Conservation (phyloP, 35 echinoderm and acorn worm genomes). For the Stichopus chloronotus region DNA sequence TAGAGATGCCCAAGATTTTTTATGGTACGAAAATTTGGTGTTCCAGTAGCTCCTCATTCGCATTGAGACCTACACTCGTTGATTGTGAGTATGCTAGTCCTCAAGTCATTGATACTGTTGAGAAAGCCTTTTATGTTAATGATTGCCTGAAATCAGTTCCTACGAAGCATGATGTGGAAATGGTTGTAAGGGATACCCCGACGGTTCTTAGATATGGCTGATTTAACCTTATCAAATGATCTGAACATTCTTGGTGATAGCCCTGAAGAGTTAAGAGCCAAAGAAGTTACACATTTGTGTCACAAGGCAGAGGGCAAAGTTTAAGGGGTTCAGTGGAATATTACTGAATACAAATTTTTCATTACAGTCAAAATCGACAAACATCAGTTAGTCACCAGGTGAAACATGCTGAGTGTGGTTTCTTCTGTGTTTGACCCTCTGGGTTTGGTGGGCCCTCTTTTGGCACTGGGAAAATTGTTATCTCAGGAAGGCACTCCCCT, state of each 20-base stretch:
- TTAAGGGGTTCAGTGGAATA: slow-evolving; percentile 46
- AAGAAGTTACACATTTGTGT: slow-evolving; percentile 51
- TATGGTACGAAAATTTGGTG: slow-evolving; percentile 51
- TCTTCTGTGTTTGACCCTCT: slow-evolving; percentile 64
- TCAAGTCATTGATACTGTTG: slow-evolving; percentile 39
- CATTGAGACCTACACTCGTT: slow-evolving; percentile 44
- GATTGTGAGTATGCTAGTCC: slow-evolving; percentile 33
- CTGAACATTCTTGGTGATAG: neutral
- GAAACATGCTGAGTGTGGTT: slow-evolving; percentile 59
- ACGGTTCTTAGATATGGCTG: slow-evolving; percentile 35
- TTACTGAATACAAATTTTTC: slow-evolving; percentile 38
- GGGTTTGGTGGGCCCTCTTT: slow-evolving; percentile 53
- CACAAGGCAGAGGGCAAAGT: neutral
- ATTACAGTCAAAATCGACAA: slow-evolving; percentile 20
- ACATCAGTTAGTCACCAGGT: slow-evolving; percentile 52
- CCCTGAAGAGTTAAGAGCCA: slow-evolving; percentile 19
- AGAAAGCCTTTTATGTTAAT: slow-evolving; percentile 69
- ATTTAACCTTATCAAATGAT: slow-evolving; percentile 57
- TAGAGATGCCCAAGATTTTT: slow-evolving; percentile 7
- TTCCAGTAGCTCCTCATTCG: slow-evolving; percentile 58
- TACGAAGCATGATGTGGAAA: slow-evolving; percentile 25
- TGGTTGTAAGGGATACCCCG: slow-evolving; percentile 44
- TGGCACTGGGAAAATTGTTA: slow-evolving; percentile 55
- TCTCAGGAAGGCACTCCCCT: slow-evolving; percentile 52
- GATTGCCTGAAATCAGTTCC: slow-evolving; percentile 63